A percentile compares a stretch with the other conserved stretches of the same genome.
Conservation (phyloP, 2,888 invertebrate genomes). For the Zonitis immaculata region DNA sequence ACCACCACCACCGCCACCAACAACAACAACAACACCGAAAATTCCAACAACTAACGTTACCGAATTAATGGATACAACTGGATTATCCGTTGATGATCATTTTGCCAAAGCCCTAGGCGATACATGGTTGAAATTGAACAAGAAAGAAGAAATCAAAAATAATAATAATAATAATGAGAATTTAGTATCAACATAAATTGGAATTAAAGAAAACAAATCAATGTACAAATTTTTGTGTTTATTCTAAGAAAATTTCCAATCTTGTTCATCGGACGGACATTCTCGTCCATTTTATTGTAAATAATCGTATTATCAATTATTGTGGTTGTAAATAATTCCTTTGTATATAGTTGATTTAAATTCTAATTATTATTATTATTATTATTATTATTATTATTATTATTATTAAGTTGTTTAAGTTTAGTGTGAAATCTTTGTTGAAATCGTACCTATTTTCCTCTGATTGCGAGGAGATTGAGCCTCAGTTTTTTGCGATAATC, state of each 20-base stretch:
- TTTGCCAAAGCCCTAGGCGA: slow-evolving; percentile 86
- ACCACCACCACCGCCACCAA: slow-evolving; percentile 20
- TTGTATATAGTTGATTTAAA: neutral
- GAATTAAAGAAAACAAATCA: slow-evolving; percentile 14
- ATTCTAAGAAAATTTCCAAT: neutral
- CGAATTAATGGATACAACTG: slow-evolving; percentile 57
- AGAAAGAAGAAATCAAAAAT: slow-evolving; percentile 54
- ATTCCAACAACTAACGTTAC: slow-evolving; percentile 38
- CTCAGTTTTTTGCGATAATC: too few relatives aligned
- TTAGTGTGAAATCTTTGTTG: neutral
- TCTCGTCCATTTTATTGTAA: neutral
- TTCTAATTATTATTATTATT: too few relatives aligned
- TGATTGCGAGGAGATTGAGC: too few relatives aligned
- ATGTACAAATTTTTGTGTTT: slow-evolving; percentile 17
- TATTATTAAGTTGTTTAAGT: neutral
- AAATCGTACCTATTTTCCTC: neutral
- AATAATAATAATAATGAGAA: slow-evolving; percentile 36
- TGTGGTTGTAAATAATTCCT: neutral
- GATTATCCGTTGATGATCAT: slow-evolving; percentile 79
- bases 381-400: too few relatives aligned
- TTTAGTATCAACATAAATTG: slow-evolving; percentile 39
- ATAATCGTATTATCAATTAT: neutral
- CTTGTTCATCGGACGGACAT: neutral
- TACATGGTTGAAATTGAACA: slow-evolving; percentile 74
- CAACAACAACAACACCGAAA: slow-evolving; percentile 24